Evolutionary conservation across 2,888 invertebrate genomes (phyloP).

Genomic region (Apocheima hispidaria): DNA sequence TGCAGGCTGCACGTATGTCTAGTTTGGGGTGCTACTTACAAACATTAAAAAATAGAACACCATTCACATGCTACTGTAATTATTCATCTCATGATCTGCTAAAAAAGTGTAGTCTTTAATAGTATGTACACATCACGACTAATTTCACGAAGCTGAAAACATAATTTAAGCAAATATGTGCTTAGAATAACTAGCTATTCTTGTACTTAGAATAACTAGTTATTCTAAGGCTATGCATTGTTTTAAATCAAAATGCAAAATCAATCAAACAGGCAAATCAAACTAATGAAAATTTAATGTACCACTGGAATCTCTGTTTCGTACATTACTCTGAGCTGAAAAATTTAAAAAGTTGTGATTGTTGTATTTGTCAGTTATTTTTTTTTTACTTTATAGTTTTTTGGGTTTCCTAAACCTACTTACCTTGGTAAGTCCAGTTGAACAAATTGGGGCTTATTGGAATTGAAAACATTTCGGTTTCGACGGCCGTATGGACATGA

Average conservation of each 20-base stretch:
- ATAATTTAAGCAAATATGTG: no score
- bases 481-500: conserved; percentile 84
- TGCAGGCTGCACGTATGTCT: no score
- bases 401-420: neutral
- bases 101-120: no score
- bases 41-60: neutral
- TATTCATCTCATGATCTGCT: no score
- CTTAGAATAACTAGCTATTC: no score
- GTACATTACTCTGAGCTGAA: conserved; percentile 28
- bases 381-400: no score
- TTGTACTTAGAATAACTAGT: no score
- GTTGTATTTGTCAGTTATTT: neutral
- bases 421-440: conserved; percentile 92
- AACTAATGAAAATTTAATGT: neutral
- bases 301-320: conserved; percentile 22
- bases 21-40: no score
- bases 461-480: conserved; percentile 92
- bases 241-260: neutral
- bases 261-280: conserved; percentile 1
- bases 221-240: no score
- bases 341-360: conserved; percentile 6
- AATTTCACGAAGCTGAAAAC: no score
- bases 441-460: conserved; percentile 92
- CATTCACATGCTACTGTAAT: neutral
- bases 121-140: no score